Evolutionary conservation across 2,113 vertebrate species (phyloP).

Genomic region (Lota lota): DNA sequence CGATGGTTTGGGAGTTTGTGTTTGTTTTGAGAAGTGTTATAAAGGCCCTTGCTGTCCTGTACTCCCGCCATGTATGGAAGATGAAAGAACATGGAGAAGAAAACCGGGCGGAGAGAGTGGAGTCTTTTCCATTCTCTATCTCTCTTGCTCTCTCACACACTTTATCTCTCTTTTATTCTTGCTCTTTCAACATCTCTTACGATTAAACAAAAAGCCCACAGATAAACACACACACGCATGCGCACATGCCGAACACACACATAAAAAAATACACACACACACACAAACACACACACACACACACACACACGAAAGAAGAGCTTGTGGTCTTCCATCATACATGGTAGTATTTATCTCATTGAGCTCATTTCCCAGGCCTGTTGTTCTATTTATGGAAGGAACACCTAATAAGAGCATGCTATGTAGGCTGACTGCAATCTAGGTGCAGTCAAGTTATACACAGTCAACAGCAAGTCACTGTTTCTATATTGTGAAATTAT

Average conservation of each 20-base stretch:
- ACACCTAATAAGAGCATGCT: no score
- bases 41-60: constrained; percentile 18
- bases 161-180: no score
- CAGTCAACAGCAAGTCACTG: no score
- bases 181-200: no score
- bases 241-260: background rate
- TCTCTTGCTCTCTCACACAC: background rate
- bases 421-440: no score
- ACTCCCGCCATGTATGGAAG: constrained; percentile 16
- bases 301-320: background rate
- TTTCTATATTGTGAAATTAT: no score
- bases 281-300: background rate
- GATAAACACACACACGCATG: constrained; percentile 13
- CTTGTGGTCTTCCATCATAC: background rate
- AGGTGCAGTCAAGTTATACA: no score
- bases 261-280: constrained; percentile 4
- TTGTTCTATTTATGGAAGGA: no score
- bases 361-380: no score
- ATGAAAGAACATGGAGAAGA: constrained; percentile 10
- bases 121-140: background rate
- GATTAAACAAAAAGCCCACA: constrained; percentile 12
- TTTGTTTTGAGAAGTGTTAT: constrained; percentile 22
- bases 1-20: constrained; percentile 10
- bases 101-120: constrained; percentile 15
- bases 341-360: no score